phyloP scores from a whole-genome alignment of 2,113 vertebrate species.

The Nothocercus julius region DNA sequence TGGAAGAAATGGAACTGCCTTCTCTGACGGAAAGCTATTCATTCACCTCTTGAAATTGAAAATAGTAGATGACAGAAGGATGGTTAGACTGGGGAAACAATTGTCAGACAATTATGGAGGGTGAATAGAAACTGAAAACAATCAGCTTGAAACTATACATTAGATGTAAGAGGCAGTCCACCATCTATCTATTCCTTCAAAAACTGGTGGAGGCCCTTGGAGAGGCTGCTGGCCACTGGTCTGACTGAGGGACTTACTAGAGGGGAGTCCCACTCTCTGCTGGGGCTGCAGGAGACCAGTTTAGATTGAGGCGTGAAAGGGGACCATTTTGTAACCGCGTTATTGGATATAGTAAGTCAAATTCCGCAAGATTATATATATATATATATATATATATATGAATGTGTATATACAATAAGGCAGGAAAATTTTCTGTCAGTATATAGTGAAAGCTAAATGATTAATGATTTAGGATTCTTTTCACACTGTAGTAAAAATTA shows the following conservation, averaged over 20 bases:
- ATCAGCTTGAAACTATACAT: not conserved
- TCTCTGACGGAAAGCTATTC: not conserved
- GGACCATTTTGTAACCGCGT: not conserved
- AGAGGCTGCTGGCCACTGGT: not conserved
- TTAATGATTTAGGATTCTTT: constrained; percentile 60
- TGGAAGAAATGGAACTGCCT: not conserved
- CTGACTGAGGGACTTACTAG: not conserved
- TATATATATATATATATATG: not conserved
- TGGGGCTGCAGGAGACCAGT: not conserved
- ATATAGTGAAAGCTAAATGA: constrained; percentile 42
- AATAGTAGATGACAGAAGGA: not conserved
- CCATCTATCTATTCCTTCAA: not conserved
- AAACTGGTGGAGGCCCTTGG: not conserved
- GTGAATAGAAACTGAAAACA: not conserved
- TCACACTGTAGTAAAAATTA: constrained; percentile 54
- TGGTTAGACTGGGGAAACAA: not conserved
- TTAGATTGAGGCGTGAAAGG: not conserved
- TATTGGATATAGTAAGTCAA: not conserved
- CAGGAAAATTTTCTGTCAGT: constrained; percentile 31
- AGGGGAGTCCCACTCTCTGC: not conserved
- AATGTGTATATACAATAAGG: not conserved
- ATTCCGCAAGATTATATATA: not conserved
- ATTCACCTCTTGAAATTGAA: not conserved
- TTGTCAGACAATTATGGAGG: not conserved
- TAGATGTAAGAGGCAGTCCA: not conserved